Percentiles rank a stretch among this genome's conserved stretches.
These are phyloP conservation scores for Antedon mediterranea DNA, from an alignment of 53 echinoderm and acorn worm genomes.

Conservation along the genomic window DNA sequence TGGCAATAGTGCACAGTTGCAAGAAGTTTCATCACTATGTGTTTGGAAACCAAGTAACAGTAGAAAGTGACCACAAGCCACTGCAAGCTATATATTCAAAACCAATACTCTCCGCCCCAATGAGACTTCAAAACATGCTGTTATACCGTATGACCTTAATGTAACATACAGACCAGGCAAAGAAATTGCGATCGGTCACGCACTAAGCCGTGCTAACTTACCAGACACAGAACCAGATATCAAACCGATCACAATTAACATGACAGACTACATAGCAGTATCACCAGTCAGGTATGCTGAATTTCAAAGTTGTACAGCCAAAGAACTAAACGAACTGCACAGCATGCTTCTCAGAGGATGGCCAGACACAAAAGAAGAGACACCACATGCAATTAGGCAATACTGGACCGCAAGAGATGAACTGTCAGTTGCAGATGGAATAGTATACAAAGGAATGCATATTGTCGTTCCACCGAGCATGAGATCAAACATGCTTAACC, in stretches of 20 bases:
- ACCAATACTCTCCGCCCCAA: constrained; percentile 23
- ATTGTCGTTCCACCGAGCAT: constrained; percentile 43
- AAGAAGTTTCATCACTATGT: constrained; percentile 41
- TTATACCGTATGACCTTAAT: constrained; percentile 28
- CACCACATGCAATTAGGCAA: constrained; percentile 23
- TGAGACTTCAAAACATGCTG: constrained; percentile 33
- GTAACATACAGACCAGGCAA: constrained; percentile 22
- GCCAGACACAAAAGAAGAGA: constrained; percentile 41
- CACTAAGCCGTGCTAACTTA: no score
- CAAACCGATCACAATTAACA: constrained; percentile 31
- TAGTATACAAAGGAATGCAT: constrained; percentile 49
- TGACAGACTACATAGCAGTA: constrained; percentile 31
- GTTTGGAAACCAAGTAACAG: constrained; percentile 17
- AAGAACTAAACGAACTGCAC: constrained; percentile 36
- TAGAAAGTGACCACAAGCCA: constrained; percentile 34
- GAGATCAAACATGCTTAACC: constrained; percentile 21
- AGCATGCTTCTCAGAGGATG: constrained; percentile 36
- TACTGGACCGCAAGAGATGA: constrained; percentile 42
- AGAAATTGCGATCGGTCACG: constrained; percentile 20
- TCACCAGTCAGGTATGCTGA: constrained; percentile 7
- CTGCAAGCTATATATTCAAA: constrained; percentile 34
- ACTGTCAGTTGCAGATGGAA: constrained; percentile 28
- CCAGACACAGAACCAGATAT: constrained; percentile 18
- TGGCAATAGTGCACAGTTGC: constrained; percentile 45
- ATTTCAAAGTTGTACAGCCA: constrained; percentile 21